A percentile compares a stretch with the other conserved stretches of the same genome.
These are phyloP conservation scores for Scelioninae gen. 1 DNA, from an alignment of 2,888 invertebrate species.

Conservation along the genomic window DNA sequence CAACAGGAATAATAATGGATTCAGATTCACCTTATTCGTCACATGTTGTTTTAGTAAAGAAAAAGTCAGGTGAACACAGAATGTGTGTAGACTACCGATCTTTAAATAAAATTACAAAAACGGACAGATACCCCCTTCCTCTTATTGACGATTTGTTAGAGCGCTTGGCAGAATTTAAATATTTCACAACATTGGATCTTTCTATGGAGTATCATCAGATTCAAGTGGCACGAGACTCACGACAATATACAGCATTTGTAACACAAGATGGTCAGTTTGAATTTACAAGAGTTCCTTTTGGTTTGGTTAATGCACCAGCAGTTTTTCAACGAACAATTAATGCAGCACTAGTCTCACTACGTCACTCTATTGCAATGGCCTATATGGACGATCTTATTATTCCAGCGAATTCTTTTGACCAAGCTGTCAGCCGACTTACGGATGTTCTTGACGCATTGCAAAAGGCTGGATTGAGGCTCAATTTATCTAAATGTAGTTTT, in stretches of 20 bases:
- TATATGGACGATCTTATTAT: constrained; percentile 33
- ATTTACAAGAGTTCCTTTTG: constrained; percentile 24
- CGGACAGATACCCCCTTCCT: constrained; percentile 71
- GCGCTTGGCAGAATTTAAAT: constrained; percentile 70
- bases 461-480: constrained; percentile 35
- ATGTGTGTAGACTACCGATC: constrained; percentile 75
- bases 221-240: constrained; percentile 70
- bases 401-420: not conserved
- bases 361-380: not conserved
- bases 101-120: constrained; percentile 73
- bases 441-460: constrained; percentile 23
- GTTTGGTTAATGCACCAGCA: constrained; percentile 28
- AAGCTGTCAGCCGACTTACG: constrained; percentile 23
- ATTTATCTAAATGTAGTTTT: constrained; percentile 65
- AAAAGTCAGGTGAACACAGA: constrained; percentile 72
- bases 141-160: constrained; percentile 76
- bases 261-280: constrained; percentile 66
- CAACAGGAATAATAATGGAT: constrained; percentile 62
- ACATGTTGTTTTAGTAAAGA: constrained; percentile 72
- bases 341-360: not conserved
- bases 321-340: constrained; percentile 14
- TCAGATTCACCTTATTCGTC: constrained; percentile 44
- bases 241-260: constrained; percentile 76
- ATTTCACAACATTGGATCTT: constrained; percentile 75
- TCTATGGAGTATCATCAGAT: constrained; percentile 76